Base-by-base conservation (phyloP, 1,140 invertebrate genomes). In the Calephelis virginiensis region DNA sequence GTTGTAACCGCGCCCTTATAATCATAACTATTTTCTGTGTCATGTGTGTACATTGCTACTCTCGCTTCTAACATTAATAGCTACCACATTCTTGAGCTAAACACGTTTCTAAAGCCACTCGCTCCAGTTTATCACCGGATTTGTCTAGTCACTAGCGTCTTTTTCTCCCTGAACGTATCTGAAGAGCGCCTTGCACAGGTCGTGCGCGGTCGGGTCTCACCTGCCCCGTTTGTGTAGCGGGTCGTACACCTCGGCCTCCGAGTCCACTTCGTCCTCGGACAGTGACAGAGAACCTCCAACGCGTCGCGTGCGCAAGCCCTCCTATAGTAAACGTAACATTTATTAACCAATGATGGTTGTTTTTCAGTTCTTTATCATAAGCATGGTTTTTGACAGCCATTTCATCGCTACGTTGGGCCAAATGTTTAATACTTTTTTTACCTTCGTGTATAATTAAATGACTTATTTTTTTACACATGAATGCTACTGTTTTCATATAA, bases 231-330 rank as follows among this genome's bases (percentile, higher is more conserved):
- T 89, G 68, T 88, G 86, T 10, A 88, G 70, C 3, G 86, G 86
- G 63, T 89, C 83, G 60, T 89, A 89, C 63, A 92, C 72, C 65
- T 92, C 91, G 0, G 83, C 78, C 62, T 95, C 94, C 0, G 94
- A 94, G 74, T 96, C 95, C 43, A 95, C 90, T 87, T 96, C 96
- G 67, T 95, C 95, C 80, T 97, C 96, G 0, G 96, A 97, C 8
- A 96, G 86, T 14, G 95, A 96, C 11, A 96, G 83, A 5, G 95
- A 96, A 13, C 94, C 95, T 13, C 95, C 95, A 9, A 94, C 93
- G 73, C 95, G 93, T 64, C 95, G 92, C 53, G 94, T 87, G 62
- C 94, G 83, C 13, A 92, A 84, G 71, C 83, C 92, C 66, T 94
- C 92, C 78, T 93, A 89, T 68, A 80, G 91, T n/a, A 45, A 59